Conservation (phyloP, 1,140 invertebrate species). For the Dolichoris vasculosae region DNA sequence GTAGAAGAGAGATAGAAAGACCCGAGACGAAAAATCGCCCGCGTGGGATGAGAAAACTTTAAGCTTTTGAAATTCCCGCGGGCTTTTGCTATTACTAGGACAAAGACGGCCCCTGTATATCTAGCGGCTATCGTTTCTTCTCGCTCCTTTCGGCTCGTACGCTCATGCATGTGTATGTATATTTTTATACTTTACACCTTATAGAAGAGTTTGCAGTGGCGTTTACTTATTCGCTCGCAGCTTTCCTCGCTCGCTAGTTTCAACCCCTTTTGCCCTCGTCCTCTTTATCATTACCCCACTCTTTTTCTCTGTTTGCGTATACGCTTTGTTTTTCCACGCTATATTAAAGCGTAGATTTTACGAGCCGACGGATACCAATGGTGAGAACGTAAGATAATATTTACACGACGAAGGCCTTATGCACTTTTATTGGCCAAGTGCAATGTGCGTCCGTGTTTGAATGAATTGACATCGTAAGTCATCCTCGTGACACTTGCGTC, state of each 20-base stretch:
- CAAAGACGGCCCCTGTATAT: background rate
- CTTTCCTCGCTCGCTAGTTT: background rate
- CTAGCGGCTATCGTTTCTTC: background rate
- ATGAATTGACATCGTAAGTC: conserved; percentile 29
- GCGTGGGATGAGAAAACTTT: conserved; percentile 37
- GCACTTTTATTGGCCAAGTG: conserved; percentile 14
- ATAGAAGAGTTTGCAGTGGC: conserved; percentile 28
- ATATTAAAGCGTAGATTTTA: conserved; percentile 36
- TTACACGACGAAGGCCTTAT: background rate
- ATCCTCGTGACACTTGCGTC: background rate
- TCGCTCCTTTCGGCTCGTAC: background rate
- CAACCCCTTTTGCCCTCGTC: background rate
- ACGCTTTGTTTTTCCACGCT: conserved; percentile 16
- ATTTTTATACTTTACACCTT: conserved; percentile 35
- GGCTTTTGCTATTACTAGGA: conserved; percentile 18
- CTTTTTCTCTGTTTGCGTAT: background rate
- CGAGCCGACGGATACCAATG: background rate
- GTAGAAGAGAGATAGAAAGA: background rate
- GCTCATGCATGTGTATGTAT: background rate
- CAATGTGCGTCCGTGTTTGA: conserved; percentile 30
- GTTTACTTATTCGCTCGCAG: conserved; percentile 41
- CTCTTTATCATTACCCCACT: conserved; percentile 5
- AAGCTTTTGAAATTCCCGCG: conserved; percentile 42
- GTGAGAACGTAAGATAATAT: conserved; percentile 2
- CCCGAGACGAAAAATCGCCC: background rate